Evolutionary conservation across 2,888 invertebrate genomes (phyloP).

Genomic region (Zhuqinia jingwanae): DNA sequence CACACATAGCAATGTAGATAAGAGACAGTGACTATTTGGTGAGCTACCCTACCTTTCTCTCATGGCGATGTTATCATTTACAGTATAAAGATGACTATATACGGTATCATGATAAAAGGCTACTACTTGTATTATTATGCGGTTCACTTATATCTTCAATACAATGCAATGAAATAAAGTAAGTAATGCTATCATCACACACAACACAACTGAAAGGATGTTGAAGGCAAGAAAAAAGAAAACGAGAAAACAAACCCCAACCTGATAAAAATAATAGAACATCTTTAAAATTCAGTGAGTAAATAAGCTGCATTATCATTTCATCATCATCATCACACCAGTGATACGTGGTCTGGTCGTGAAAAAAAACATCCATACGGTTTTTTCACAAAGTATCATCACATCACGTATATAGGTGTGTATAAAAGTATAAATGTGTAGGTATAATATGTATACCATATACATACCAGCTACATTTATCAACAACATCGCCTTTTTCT

Average conservation of each 20-base stretch:
- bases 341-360: conserved; percentile 23
- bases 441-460: no score
- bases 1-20: background rate
- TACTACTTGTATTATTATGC: conserved; percentile 24
- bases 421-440: no score
- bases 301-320: conserved; percentile 48
- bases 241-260: background rate
- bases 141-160: conserved; percentile 47
- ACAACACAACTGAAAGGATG: background rate
- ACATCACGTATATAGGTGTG: background rate
- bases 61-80: background rate
- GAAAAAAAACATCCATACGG: conserved; percentile 9
- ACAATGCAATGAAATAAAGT: conserved; percentile 38
- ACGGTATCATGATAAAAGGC: background rate
- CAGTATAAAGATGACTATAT: background rate
- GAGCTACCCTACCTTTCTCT: no score
- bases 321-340: conserved; percentile 32
- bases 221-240: conserved; percentile 19
- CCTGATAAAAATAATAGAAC: conserved; percentile 39
- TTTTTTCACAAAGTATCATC: background rate
- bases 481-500: conserved; percentile 15
- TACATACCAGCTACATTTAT: no score
- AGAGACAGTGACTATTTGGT: background rate
- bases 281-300: conserved; percentile 47
- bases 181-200: conserved; percentile 20